Evolutionary conservation across 2,797 vertebrate genomes (phyloP), one percentile per base, ranked within the genome.

Genomic region (Lithobates pipiens): DNA sequence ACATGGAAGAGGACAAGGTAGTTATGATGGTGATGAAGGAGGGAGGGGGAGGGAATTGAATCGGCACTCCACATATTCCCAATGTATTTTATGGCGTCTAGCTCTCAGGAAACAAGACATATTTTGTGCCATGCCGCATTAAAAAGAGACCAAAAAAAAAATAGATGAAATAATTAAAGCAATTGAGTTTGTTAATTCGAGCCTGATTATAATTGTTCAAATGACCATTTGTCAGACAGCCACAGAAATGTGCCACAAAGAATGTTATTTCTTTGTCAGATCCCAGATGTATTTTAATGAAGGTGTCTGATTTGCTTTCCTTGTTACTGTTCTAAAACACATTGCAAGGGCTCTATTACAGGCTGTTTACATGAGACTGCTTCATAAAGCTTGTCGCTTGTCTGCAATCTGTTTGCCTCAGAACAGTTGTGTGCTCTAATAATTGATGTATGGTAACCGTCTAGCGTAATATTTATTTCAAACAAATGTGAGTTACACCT

Each of bases 1-100:
- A 92, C 87, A 91, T 90, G 93, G 91, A 92, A 92, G 92, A 94
- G 91, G 90, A 94, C 90, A 91, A 93, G 82, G 90, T 89, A 88
- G 88, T 88, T 81, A 87, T 67, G 83, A 71, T 65, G 87, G 85
- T 78, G 90, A 88, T 88, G 89, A 86, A 61, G 86, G 85, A 90
- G 87, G 80, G 1, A 80, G 75, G 73, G 70, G 88, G 87, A 89
- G 85, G 89, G 72, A 89, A 90, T 87, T 69, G 29, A 73, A 44
- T 73, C 36, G 13, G 85, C 39, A 91, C 88, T 89, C 85, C 86
- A 70, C 70, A 75, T 89, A 82, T 91, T 90, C 81, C 67, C 84
- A 77, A 70, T 86, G 69, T 88, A 76, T 87, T 91, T 93, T 92
- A 91, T 81, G 87, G 85, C 80, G 90, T 91, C 90, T 90, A 68